These are phyloP conservation scores for Protodeltote pygarga DNA, from an alignment of 2,888 invertebrate species.

Conservation along the genomic window DNA sequence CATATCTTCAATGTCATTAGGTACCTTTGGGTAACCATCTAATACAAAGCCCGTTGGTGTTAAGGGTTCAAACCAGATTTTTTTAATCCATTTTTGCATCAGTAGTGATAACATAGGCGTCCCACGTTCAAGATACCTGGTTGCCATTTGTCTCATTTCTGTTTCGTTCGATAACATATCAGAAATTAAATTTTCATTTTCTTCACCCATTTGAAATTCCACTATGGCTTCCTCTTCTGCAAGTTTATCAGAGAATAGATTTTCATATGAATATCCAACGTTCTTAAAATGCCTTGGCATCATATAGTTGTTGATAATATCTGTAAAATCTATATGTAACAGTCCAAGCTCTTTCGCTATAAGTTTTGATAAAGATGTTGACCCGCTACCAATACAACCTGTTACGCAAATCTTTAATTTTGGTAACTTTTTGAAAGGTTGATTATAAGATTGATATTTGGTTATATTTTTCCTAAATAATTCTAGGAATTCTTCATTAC, in stretches of 20 bases:
- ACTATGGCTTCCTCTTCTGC: conserved; percentile 69
- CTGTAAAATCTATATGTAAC: conserved; percentile 80
- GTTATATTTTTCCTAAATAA: conserved; percentile 82
- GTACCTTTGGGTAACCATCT: conserved; percentile 88
- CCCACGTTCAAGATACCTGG: conserved; percentile 83
- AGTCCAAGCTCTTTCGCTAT: conserved; percentile 87
- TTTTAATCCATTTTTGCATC: conserved; percentile 74
- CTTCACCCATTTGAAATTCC: conserved; percentile 75
- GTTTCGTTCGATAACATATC: conserved; percentile 73
- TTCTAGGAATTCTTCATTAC: conserved; percentile 78
- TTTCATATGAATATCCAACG: conserved; percentile 77
- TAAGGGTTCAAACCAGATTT: conserved; percentile 86
- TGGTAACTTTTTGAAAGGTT: conserved; percentile 78
- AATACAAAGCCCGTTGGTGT: conserved; percentile 84
- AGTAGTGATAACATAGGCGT: conserved; percentile 75
- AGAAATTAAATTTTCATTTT: conserved; percentile 61
- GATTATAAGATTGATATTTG: conserved; percentile 77
- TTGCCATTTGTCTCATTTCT: conserved; percentile 69
- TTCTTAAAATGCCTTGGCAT: conserved; percentile 78
- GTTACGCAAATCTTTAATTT: conserved; percentile 86
- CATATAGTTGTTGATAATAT: conserved; percentile 67
- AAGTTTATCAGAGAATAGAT: conserved; percentile 66
- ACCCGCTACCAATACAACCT: conserved; percentile 86
- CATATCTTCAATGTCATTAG: conserved; percentile 85
- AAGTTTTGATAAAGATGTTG: conserved; percentile 78